These are phyloP conservation scores for Asteroscopus sphinx DNA, from an alignment of 2,888 invertebrate species.

Conservation along the genomic window DNA sequence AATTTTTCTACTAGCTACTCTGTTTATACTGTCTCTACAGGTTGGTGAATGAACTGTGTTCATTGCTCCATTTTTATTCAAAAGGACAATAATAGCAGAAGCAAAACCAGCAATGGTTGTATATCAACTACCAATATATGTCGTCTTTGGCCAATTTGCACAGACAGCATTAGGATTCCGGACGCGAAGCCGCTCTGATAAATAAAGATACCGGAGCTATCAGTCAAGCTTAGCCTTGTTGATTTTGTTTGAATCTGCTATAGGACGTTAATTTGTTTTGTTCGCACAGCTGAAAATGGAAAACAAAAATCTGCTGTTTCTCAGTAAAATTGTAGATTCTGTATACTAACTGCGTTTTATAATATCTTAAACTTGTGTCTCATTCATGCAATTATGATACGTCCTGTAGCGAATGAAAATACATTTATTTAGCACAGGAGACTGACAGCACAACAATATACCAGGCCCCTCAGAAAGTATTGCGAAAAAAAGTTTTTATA, in stretches of 20 bases:
- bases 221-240: constrained; percentile 60
- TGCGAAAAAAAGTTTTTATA: no score
- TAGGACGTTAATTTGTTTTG: constrained; percentile 47
- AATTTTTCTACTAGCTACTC: constrained; percentile 44
- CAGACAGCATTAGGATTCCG: constrained; percentile 58
- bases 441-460: no score
- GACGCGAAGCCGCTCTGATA: constrained; percentile 49
- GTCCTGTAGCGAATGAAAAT: no score
- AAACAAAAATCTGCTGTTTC: background rate
- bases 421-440: no score
- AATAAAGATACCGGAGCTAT: constrained; percentile 61
- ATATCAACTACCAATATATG: background rate
- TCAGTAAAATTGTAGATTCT: no score
- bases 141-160: constrained; percentile 20
- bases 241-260: constrained; percentile 30
- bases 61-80: constrained; percentile 3
- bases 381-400: no score
- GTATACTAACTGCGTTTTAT: no score
- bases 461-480: no score
- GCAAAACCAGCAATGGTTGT: constrained; percentile 7
- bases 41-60: constrained; percentile 1
- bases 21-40: constrained; percentile 10
- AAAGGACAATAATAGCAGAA: background rate
- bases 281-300: constrained; percentile 7
- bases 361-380: no score